Conservation (phyloP, 1,140 invertebrate species). For the Pissodes strobi region DNA sequence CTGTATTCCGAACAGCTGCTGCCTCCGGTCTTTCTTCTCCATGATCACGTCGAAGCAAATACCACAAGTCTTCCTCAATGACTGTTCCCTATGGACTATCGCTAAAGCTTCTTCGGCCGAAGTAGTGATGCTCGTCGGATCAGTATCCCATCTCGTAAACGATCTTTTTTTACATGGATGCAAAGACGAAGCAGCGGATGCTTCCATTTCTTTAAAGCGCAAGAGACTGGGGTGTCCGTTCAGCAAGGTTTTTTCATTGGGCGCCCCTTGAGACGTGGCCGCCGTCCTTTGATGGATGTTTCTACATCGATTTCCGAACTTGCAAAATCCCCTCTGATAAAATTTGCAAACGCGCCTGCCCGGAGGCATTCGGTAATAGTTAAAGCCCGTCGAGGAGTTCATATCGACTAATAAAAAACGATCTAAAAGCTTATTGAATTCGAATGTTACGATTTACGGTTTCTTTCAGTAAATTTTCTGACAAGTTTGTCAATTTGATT, state of each 20-base stretch:
- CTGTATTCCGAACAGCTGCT: slow-evolving; percentile 83
- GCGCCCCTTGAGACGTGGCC: not conserved
- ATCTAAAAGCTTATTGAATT: too few species aligned
- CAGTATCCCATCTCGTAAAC: not conserved
- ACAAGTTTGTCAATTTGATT: too few species aligned
- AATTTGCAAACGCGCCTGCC: slow-evolving; percentile 12
- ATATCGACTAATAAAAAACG: too few species aligned
- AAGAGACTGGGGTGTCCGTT: not conserved
- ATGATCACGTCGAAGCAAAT: slow-evolving; percentile 85
- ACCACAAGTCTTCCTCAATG: slow-evolving; percentile 79
- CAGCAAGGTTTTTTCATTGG: not conserved
- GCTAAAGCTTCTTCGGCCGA: slow-evolving; percentile 11
- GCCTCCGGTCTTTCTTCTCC: slow-evolving; percentile 68
- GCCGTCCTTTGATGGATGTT: slow-evolving; percentile 17
- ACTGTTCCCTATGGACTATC: too few species aligned
- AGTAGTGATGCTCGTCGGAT: slow-evolving; percentile 22
- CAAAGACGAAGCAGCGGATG: not conserved
- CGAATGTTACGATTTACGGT: too few species aligned
- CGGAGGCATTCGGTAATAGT: too few species aligned
- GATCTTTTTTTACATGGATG: not conserved
- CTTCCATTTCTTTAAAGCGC: not conserved
- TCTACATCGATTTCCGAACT: slow-evolving; percentile 32
- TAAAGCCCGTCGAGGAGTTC: too few species aligned
- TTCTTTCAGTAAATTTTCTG: too few species aligned
- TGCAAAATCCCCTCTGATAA: slow-evolving; percentile 28